Percentiles rank a stretch among this genome's conserved stretches.
These are phyloP conservation scores for Stenichneumon culpator DNA, from an alignment of 2,888 invertebrate genomes.

Conservation along the genomic window DNA sequence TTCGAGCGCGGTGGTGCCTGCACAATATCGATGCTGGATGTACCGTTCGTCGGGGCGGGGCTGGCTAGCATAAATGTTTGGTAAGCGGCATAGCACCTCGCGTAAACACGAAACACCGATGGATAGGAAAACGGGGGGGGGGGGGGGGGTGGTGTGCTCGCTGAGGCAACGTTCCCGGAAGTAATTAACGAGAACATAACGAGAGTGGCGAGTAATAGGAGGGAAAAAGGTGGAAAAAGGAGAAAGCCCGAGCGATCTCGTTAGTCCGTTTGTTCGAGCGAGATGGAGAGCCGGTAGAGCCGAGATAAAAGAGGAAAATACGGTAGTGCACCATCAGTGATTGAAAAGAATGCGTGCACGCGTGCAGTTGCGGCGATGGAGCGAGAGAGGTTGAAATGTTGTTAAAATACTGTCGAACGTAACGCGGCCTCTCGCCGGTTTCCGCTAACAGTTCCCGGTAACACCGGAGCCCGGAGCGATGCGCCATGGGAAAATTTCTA, in stretches of 20 bases:
- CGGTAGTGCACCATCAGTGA: constrained; percentile 21
- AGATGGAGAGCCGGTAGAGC: not conserved
- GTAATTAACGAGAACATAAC: constrained; percentile 68
- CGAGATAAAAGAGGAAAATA: constrained; percentile 28
- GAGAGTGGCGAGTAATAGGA: constrained; percentile 49
- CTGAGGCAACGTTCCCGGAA: constrained; percentile 52
- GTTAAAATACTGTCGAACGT: constrained; percentile 59
- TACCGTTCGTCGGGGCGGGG: not conserved
- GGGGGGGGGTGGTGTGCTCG: not conserved
- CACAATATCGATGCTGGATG: constrained; percentile 37
- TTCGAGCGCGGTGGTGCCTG: constrained; percentile 37
- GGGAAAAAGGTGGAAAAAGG: not conserved
- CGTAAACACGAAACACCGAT: constrained; percentile 53
- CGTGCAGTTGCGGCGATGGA: not conserved
- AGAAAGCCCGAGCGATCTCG: not conserved
- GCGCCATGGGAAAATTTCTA: constrained; percentile 41
- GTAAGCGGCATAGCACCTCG: constrained; percentile 49
- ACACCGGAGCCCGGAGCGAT: not conserved
- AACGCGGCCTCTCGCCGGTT: constrained; percentile 15
- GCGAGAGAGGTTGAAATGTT: constrained; percentile 34
- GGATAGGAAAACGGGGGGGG: too few relatives aligned
- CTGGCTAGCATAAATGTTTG: constrained; percentile 60
- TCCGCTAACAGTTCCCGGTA: constrained; percentile 30
- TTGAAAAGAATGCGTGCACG: constrained; percentile 49
- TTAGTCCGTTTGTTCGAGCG: not conserved